Evolutionary conservation across 2,797 vertebrate species (phyloP).

Genomic region (Gallinago nigripennis): DNA sequence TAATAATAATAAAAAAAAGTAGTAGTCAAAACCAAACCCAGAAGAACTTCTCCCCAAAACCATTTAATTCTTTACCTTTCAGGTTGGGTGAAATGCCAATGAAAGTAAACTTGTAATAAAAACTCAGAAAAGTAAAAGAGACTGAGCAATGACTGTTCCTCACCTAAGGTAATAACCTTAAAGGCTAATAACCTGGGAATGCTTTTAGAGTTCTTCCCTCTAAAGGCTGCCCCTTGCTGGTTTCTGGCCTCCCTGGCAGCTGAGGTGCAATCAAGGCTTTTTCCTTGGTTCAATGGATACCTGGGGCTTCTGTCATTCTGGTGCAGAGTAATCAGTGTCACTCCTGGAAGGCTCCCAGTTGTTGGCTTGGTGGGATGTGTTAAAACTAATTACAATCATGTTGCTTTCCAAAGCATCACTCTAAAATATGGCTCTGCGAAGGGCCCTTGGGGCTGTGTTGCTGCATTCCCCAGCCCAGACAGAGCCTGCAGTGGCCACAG

Average conservation of each 20-base stretch:
- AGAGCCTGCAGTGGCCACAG: fast-evolving
- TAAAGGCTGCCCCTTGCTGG: not conserved
- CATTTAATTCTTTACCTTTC: not conserved
- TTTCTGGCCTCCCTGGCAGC: not conserved
- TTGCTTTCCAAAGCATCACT: not conserved
- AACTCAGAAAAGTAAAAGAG: not conserved
- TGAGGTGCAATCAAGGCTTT: not conserved
- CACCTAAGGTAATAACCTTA: not conserved
- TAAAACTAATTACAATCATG: fast-evolving
- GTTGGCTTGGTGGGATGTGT: not conserved
- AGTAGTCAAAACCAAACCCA: not conserved
- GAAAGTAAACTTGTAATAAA: not conserved
- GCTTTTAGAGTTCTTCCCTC: fast-evolving
- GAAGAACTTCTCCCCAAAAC: fast-evolving
- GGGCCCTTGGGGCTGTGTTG: fast-evolving
- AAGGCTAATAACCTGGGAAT: not conserved
- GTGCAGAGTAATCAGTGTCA: not conserved
- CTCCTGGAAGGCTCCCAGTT: not conserved
- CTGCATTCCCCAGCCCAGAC: not conserved
- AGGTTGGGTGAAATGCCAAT: not conserved
- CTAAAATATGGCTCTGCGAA: fast-evolving
- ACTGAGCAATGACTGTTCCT: not conserved
- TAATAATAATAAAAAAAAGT: not conserved
- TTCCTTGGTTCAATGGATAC: fast-evolving
- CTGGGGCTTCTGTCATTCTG: fast-evolving